Base-by-base conservation (phyloP, 2,797 vertebrate genomes). In the Discoglossus pictus region DNA sequence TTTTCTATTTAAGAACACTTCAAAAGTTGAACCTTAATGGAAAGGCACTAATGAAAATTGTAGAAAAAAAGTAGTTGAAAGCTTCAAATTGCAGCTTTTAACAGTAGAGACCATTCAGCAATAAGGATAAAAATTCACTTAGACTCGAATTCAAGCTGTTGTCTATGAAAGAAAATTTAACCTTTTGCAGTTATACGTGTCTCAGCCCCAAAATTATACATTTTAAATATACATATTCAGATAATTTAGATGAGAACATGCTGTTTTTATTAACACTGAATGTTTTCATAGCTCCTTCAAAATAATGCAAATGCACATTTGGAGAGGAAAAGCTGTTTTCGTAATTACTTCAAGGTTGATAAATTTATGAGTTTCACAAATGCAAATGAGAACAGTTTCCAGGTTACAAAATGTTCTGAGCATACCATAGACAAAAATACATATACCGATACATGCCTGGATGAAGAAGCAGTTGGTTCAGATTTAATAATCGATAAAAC, bases 1-100 rank as follows among this genome's bases (percentile, higher is more conserved):
- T 3, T 3, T 34, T 16, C 20, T 55, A 2, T 39, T 39, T 38
- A 13, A 46, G 51, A 63, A 55, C 51, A 50, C 44, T 64, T 64
- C 25, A 46, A 24, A 48, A 39, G 42, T 56, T 48, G 43, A 12
- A 42, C 50, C 47, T 51, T 58, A 71, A 64, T 71, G 68, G 68
- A 71, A 68, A 64, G 15, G 20, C 24, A 38, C 52, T 71, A 71
- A 71, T 71, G 36, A 71, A 54, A 58, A 58, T 11, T 18, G 13
- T 35, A 35, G 21, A 54, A 48, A 61, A 11, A 11, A 53, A 67
- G 36, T 10, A 56, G 51, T 62, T 56, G 51, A 70, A 70, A 71
- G 60, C 60, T 63, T 71, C 52, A 71, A 64, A 58, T 63, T 58
- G 52, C 34, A 55, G 68, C 68, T 63, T 71, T 71, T 71, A 71